These are phyloP conservation scores for Lacerta bilineata DNA, from an alignment of 2,797 vertebrate species.

Conservation along the genomic window DNA sequence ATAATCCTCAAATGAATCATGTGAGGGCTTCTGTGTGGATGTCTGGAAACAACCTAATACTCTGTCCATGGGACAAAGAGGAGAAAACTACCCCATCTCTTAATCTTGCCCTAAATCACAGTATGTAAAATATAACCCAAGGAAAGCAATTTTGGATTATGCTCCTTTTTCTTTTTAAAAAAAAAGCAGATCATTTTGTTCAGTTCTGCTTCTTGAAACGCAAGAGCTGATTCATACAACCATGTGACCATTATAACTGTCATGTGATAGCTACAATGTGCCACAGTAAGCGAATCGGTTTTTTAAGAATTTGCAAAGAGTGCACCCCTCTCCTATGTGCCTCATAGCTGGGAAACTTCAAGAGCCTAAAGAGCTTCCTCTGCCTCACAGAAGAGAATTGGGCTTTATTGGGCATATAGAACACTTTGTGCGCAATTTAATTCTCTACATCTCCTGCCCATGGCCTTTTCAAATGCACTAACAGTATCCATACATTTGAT, in stretches of 20 bases:
- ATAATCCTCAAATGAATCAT: background rate
- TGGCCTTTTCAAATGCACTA: background rate
- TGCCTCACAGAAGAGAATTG: background rate
- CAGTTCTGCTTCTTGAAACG: background rate
- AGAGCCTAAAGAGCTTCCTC: too few relatives aligned
- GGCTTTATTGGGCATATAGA: background rate
- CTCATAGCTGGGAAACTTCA: background rate
- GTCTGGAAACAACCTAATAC: background rate
- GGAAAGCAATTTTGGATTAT: conserved; percentile 25
- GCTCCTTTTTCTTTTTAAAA: background rate
- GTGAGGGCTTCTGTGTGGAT: background rate
- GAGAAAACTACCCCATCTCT: too few relatives aligned
- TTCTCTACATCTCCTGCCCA: background rate
- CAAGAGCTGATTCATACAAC: background rate
- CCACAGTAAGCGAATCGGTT: background rate
- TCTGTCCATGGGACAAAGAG: background rate
- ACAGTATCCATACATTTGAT: background rate
- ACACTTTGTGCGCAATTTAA: background rate
- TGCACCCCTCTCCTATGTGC: background rate
- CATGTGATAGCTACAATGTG: background rate
- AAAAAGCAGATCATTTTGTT: conserved; percentile 10
- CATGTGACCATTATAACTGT: background rate
- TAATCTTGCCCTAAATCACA: background rate
- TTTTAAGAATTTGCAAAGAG: background rate
- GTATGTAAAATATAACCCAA: background rate